These are phyloP conservation scores for Goniozus legneri DNA, from an alignment of 1,140 invertebrate species.

Conservation along the genomic window DNA sequence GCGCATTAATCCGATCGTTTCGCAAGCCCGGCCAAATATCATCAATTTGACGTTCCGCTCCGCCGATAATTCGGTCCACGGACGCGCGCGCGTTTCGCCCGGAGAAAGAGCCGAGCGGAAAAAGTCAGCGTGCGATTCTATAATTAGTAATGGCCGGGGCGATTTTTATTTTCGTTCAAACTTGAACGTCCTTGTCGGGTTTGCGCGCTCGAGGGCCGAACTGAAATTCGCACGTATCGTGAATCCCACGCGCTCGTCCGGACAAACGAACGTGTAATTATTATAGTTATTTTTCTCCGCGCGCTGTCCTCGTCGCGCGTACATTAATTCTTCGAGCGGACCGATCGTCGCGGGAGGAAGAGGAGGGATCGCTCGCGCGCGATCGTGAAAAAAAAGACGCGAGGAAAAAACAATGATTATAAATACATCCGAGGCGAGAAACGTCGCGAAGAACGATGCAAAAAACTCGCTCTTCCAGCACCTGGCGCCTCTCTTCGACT, in stretches of 20 bases:
- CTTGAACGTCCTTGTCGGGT: slow-evolving; percentile 50
- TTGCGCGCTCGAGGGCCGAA: too few relatives aligned
- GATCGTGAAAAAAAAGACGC: too few relatives aligned
- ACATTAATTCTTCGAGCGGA: slow-evolving; percentile 25
- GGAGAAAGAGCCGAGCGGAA: too few relatives aligned
- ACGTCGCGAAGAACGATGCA: neutral
- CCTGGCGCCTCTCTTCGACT: slow-evolving; percentile 6
- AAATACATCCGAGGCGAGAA: slow-evolving; percentile 24
- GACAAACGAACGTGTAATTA: slow-evolving; percentile 28
- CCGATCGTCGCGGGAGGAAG: too few relatives aligned
- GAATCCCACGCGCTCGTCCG: slow-evolving; percentile 6
- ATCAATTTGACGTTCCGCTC: too few relatives aligned
- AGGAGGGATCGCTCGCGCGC: too few relatives aligned
- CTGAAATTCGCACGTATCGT: slow-evolving; percentile 13
- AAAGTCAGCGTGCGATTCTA: slow-evolving; percentile 45
- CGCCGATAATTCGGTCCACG: slow-evolving; percentile 36
- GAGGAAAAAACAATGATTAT: slow-evolving; percentile 25
- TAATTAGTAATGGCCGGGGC: slow-evolving; percentile 45
- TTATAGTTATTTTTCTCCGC: slow-evolving; percentile 31
- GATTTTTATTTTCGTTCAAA: slow-evolving; percentile 54
- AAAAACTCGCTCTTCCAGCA: slow-evolving; percentile 3
- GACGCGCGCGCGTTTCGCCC: too few relatives aligned
- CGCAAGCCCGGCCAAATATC: too few relatives aligned
- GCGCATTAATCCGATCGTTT: too few relatives aligned
- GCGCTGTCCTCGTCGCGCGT: slow-evolving; percentile 9